A percentile compares a stretch with the other conserved stretches of the same genome.
phyloP scores from a whole-genome alignment of 2,888 invertebrate species.

The Nomada ruficornis region DNA sequence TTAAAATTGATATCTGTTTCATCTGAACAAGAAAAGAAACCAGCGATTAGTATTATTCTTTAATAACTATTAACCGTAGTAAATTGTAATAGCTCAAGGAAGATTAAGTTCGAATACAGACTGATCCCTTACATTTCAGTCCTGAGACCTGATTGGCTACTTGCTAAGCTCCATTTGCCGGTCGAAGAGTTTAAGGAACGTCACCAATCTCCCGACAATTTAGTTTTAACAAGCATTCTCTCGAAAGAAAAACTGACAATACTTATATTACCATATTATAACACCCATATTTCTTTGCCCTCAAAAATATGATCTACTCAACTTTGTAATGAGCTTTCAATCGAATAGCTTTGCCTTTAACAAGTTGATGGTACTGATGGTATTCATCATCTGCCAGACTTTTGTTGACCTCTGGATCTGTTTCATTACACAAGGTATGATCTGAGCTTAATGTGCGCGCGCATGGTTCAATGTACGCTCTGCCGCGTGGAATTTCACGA shows the following conservation, averaged over 20 bases:
- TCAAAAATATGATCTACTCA: no score
- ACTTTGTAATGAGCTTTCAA: no score
- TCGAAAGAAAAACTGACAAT: neutral
- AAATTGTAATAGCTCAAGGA: neutral
- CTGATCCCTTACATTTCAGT: neutral
- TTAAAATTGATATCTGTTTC: neutral
- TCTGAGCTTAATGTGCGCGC: neutral
- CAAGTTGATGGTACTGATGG: no score
- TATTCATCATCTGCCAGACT: no score
- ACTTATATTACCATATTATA: neutral
- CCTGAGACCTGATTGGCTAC: neutral
- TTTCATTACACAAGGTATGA: no score
- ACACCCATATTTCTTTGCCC: neutral
- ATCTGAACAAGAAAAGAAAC: neutral
- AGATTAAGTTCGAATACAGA: neutral
- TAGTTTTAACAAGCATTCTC: neutral
- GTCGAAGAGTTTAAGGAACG: neutral
- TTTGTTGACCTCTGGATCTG: no score
- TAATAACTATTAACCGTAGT: no score
- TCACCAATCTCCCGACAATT: neutral
- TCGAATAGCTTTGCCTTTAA: no score
- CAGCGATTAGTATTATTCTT: neutral
- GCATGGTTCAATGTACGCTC: conserved; percentile 34
- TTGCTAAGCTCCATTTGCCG: neutral
- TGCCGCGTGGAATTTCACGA: conserved; percentile 38